Percentiles rank a stretch among this genome's conserved stretches.
Evolutionary conservation across 2,888 invertebrate genomes (phyloP).

Genomic region (Smittia sp.): DNA sequence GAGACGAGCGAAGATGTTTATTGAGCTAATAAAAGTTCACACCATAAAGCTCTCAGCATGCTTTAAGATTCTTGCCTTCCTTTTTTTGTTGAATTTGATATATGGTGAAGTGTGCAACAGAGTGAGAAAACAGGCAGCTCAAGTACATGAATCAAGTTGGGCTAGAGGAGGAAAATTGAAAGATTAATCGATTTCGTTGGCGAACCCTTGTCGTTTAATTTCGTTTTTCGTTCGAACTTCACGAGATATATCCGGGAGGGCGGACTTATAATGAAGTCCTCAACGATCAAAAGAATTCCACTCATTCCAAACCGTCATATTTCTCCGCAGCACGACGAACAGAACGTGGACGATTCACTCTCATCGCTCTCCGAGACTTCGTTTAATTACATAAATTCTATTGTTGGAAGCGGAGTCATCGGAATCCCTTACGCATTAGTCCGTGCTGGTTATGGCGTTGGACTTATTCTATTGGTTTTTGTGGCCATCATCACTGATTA

Average conservation of each 20-base stretch:
- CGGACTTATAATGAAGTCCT: background rate
- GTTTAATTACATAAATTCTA: slow-evolving; percentile 86
- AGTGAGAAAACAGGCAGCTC: no score
- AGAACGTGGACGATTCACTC: slow-evolving; percentile 58
- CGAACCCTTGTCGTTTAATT: background rate
- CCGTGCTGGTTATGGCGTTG: slow-evolving; percentile 76
- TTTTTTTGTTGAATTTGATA: background rate
- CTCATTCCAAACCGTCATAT: slow-evolving; percentile 9
- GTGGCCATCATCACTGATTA: slow-evolving; percentile 79
- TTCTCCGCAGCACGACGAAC: slow-evolving; percentile 49
- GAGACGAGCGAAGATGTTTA: background rate
- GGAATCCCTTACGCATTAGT: slow-evolving; percentile 78
- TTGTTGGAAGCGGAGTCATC: slow-evolving; percentile 82
- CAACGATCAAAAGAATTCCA: background rate
- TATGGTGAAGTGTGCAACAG: background rate
- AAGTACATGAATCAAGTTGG: no score
- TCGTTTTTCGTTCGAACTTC: background rate
- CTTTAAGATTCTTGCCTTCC: background rate
- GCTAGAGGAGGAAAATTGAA: background rate
- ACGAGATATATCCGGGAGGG: background rate
- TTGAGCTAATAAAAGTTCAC: background rate
- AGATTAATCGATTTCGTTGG: background rate
- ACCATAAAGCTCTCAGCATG: background rate
- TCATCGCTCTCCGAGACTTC: slow-evolving; percentile 72
- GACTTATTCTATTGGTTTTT: slow-evolving; percentile 64